These are phyloP conservation scores for Mesochorus sp. DNA, from an alignment of 2,888 invertebrate genomes.

Conservation along the genomic window DNA sequence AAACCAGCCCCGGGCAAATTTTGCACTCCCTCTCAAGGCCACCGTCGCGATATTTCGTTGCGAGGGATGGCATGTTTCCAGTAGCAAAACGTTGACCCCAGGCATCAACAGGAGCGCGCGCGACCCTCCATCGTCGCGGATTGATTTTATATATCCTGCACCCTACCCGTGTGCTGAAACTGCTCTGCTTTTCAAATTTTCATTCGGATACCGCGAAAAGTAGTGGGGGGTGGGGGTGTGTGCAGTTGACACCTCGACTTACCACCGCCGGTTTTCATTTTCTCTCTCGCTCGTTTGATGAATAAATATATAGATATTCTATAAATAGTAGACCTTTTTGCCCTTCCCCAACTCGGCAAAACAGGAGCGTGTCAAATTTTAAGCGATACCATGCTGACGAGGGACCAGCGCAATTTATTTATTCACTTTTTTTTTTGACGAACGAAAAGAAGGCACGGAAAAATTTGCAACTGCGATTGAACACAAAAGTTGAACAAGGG, in stretches of 20 bases:
- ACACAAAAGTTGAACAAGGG: not conserved
- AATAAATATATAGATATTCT: slow-evolving; percentile 14
- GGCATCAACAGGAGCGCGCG: slow-evolving; percentile 20
- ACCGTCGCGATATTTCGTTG: slow-evolving; percentile 20
- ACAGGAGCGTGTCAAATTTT: slow-evolving; percentile 55
- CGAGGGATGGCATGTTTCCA: slow-evolving; percentile 13
- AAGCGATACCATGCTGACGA: slow-evolving; percentile 26
- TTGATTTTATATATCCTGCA: slow-evolving; percentile 64
- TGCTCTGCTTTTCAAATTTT: slow-evolving; percentile 74
- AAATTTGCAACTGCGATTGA: not conserved
- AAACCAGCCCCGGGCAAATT: slow-evolving; percentile 42
- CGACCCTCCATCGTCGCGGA: slow-evolving; percentile 47
- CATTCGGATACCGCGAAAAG: slow-evolving; percentile 67
- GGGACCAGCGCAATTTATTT: slow-evolving; percentile 4
- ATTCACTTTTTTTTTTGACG: slow-evolving; percentile 16
- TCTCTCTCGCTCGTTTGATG: slow-evolving; percentile 37
- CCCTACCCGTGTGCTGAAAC: slow-evolving; percentile 25
- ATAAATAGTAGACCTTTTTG: slow-evolving; percentile 6
- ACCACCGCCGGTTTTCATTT: slow-evolving; percentile 35
- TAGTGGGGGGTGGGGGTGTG: slow-evolving; percentile 63
- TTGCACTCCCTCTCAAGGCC: slow-evolving; percentile 45
- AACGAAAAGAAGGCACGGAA: not conserved
- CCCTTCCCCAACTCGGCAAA: slow-evolving; percentile 22
- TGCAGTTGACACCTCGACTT: slow-evolving; percentile 71
- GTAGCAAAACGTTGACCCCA: slow-evolving; percentile 47